Evolutionary conservation across 1,140 invertebrate genomes (phyloP).

Genomic region (Drosophila pallidifrons): DNA sequence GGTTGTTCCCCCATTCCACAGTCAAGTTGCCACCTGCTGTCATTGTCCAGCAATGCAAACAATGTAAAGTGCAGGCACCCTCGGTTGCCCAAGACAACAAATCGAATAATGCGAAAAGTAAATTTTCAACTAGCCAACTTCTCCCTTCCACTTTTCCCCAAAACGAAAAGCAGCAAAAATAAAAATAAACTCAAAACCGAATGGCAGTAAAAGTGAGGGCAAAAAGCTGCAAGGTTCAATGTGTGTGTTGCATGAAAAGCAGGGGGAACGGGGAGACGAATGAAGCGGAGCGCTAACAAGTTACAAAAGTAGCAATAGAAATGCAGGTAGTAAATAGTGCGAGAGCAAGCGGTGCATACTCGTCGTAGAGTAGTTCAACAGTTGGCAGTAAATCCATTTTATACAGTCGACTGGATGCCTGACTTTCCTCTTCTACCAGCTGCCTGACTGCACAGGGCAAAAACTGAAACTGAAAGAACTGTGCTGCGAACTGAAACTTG

Average conservation of each 20-base stretch:
- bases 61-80: conserved; percentile 76
- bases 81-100: conserved; percentile 77
- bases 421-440: conserved; percentile 43
- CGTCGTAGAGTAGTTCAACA: conserved; percentile 64
- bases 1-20: conserved; percentile 22
- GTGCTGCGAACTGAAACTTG: conserved; percentile 59
- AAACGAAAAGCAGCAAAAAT: conserved; percentile 23
- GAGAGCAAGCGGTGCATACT: conserved; percentile 39
- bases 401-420: conserved; percentile 78
- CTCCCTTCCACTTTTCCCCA: conserved; percentile 1
- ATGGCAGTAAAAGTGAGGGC: conserved; percentile 55
- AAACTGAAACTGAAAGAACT: conserved; percentile 25
- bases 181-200: conserved; percentile 41
- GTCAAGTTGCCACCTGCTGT: neutral
- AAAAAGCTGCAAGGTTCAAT: neutral
- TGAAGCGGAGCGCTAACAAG: conserved; percentile 72
- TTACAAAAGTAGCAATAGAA: conserved; percentile 83
- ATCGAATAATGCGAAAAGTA: conserved; percentile 83
- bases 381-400: conserved; percentile 84
- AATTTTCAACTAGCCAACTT: conserved; percentile 71
- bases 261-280: conserved; percentile 37
- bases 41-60: conserved; percentile 62
- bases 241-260: too few species aligned
- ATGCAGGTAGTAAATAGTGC: conserved; percentile 82
- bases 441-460: conserved; percentile 41